Evolutionary conservation across 2,797 vertebrate genomes (phyloP).

Genomic region (Brachyrhaphis roseni): DNA sequence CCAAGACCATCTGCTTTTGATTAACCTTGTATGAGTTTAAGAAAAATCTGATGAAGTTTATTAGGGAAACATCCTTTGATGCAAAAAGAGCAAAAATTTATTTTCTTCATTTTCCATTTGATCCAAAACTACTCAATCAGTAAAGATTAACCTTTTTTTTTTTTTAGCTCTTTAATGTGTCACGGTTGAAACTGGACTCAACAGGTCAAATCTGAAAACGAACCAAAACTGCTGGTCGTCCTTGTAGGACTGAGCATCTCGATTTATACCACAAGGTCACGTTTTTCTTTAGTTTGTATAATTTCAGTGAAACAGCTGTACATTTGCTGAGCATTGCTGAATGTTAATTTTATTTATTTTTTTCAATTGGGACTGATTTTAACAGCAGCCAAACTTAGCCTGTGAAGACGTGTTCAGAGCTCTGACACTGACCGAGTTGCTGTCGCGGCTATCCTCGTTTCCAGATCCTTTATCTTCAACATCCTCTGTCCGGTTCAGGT

Average conservation of each 20-base stretch:
- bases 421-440: slow-evolving; percentile 88
- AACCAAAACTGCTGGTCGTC: neutral
- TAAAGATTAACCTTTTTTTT: neutral
- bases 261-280: neutral
- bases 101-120: neutral
- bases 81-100: neutral
- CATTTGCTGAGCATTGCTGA: neutral
- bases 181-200: neutral
- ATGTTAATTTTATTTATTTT: neutral
- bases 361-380: neutral
- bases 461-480: slow-evolving; percentile 83
- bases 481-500: slow-evolving; percentile 82
- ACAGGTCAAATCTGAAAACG: neutral
- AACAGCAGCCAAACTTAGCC: neutral
- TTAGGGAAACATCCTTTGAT: neutral
- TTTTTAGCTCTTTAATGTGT: neutral
- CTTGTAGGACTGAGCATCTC: neutral
- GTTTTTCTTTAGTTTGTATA: neutral
- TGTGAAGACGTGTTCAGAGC: neutral
- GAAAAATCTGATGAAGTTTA: neutral
- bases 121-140: no score
- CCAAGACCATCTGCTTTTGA: neutral
- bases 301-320: neutral
- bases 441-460: slow-evolving; percentile 91
- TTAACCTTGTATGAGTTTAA: neutral